Percentiles rank a stretch among this genome's conserved stretches.
Evolutionary conservation across 2,113 vertebrate species (phyloP).

Genomic region (Pica pica): DNA sequence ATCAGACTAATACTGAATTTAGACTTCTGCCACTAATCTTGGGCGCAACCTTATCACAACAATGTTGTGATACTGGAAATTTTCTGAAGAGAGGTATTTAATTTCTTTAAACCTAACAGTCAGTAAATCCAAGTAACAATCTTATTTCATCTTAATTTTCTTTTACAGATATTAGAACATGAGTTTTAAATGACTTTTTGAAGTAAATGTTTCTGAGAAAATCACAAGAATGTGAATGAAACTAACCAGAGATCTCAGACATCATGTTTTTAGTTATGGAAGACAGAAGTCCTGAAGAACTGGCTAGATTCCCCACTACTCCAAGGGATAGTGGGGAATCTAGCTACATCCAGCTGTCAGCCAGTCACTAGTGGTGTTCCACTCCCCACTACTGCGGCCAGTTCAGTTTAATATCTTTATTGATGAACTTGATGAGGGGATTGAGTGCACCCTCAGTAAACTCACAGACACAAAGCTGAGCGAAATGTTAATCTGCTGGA

Average conservation of each 20-base stretch:
- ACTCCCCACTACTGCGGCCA: not conserved
- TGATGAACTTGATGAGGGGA: not conserved
- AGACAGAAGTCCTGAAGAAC: not conserved
- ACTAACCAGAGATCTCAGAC: not conserved
- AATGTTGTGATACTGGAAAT: not conserved
- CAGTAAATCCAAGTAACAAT: not conserved
- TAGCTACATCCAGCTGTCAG: not conserved
- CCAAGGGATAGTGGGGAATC: not conserved
- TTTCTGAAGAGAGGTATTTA: not conserved
- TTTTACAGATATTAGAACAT: not conserved
- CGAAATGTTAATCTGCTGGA: not conserved
- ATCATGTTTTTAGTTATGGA: not conserved
- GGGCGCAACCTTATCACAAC: not conserved
- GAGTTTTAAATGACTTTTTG: not conserved
- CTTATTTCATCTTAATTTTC: not conserved
- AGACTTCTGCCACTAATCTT: not conserved
- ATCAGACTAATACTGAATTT: not conserved
- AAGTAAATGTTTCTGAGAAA: not conserved
- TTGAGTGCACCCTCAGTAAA: not conserved
- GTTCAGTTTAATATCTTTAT: not conserved
- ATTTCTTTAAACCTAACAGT: not conserved
- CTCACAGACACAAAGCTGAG: not conserved
- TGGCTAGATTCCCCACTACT: not conserved
- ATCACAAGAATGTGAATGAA: not conserved
- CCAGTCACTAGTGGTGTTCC: not conserved